Evolutionary conservation across 1,140 invertebrate genomes (phyloP), one percentile per base, ranked within the genome.

Genomic region (Zaprionus camerounensis): DNA sequence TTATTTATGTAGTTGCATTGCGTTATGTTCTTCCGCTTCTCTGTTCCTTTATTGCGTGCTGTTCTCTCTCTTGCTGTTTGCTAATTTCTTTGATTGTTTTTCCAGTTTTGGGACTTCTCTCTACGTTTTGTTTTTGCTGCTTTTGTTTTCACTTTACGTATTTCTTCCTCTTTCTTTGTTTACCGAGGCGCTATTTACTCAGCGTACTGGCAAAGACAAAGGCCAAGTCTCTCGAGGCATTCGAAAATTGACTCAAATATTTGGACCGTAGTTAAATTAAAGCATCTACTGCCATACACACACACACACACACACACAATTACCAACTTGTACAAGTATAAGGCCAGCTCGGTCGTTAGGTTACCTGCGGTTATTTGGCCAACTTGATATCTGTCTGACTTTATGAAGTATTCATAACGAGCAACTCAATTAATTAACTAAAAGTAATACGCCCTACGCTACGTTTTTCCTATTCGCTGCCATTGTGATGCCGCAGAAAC

Each of bases 1-100:
- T 90, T 90, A 90, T 90, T 90, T 90, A 90, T 90, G 78, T 85
- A 88, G 85, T 80, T 90, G 85, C 85, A 90, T 84, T 88, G 85
- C 85, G 76, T 88, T 90, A 88, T 87, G 81, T 78, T 78, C 84
- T 71, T 88, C 69, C 80, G 62, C 79, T 72, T 57, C 46, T 79
- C 62, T 63, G 28, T 78, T 62, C 65, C 76, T 87, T 88, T 72
- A 59, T 80, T 80, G 76, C 71, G 74, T 74, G 81, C 78, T 79
- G 57, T 79, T 71, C 71, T 71, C 71, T 73, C 7, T 9, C 41
- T 46, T 46, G 82, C 72, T 90, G 79, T 90, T 90, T 90, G 85
- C 86, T 90, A 90, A 90, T 90, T 91, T 90, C 81, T 91, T 80
- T 90, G 86, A 90, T 90, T 90, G 85, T 82, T 80, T 90, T 80